phyloP scores from a whole-genome alignment of 2,888 invertebrate genomes.

The Diaphora mendica region DNA sequence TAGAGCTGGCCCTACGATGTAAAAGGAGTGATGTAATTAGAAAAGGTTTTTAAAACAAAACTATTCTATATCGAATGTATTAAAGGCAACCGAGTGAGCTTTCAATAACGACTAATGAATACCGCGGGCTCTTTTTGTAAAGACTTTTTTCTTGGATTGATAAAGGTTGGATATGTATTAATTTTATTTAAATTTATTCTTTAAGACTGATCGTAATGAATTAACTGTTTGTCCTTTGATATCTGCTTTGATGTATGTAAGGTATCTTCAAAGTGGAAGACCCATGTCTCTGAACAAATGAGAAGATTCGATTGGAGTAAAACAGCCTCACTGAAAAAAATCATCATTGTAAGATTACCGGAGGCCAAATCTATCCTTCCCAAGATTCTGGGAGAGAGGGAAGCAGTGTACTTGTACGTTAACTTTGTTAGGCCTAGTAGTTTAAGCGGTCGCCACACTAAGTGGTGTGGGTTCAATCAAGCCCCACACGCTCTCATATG shows the following conservation, averaged over 20 bases:
- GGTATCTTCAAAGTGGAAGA: no score
- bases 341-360: no score
- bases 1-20: conserved; percentile 36
- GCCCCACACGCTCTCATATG: no score
- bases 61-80: conserved; percentile 63
- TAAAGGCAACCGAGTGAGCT: conserved; percentile 70
- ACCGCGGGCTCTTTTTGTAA: conserved; percentile 63
- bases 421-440: no score
- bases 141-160: conserved; percentile 32
- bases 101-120: conserved; percentile 83
- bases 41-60: conserved; percentile 69
- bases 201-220: neutral
- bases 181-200: neutral
- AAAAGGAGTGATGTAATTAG: conserved; percentile 64
- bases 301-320: no score
- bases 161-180: conserved; percentile 45
- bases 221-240: neutral
- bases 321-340: no score
- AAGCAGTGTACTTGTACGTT: no score
- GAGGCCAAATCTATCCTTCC: no score
- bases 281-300: no score
- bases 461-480: no score
- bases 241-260: neutral
- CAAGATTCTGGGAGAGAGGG: no score
- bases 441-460: no score